These are phyloP conservation scores for Eonycteris spelaea DNA, from an alignment of 2,113 vertebrate genomes.

Conservation along the genomic window DNA sequence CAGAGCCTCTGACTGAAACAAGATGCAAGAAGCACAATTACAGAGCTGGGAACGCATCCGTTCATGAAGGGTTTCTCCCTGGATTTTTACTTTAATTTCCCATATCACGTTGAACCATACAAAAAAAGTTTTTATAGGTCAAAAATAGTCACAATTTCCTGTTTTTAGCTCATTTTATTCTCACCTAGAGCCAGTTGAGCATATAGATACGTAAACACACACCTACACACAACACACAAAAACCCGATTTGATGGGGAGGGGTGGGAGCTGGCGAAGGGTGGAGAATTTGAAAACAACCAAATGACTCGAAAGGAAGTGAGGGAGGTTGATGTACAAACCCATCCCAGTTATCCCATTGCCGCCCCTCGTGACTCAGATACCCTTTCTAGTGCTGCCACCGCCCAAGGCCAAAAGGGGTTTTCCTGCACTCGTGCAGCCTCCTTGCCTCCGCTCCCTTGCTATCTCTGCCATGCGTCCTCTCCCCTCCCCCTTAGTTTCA, in stretches of 20 bases:
- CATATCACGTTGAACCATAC: neutral
- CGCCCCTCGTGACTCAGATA: conserved; percentile 59
- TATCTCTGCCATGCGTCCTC: neutral
- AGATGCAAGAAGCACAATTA: neutral
- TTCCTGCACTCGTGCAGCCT: neutral
- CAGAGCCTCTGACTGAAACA: neutral
- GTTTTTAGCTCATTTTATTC: neutral
- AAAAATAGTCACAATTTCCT: neutral
- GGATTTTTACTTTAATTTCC: neutral
- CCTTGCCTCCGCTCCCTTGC: neutral
- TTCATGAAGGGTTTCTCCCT: neutral
- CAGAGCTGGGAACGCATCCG: neutral
- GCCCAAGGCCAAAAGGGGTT: conserved; percentile 32
- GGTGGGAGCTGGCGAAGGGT: neutral
- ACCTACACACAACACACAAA: neutral
- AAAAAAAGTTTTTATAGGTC: neutral
- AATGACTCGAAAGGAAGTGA: conserved; percentile 66
- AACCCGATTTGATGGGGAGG: neutral
- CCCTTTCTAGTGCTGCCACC: neutral
- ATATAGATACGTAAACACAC: neutral
- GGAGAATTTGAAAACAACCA: conserved; percentile 54
- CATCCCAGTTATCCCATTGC: conserved; percentile 34
- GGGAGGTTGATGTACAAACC: conserved; percentile 31
- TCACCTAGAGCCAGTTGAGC: neutral
- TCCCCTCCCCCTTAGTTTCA: neutral